Conservation (phyloP, 1,140 invertebrate genomes). For the Drosophila chauvacae region DNA sequence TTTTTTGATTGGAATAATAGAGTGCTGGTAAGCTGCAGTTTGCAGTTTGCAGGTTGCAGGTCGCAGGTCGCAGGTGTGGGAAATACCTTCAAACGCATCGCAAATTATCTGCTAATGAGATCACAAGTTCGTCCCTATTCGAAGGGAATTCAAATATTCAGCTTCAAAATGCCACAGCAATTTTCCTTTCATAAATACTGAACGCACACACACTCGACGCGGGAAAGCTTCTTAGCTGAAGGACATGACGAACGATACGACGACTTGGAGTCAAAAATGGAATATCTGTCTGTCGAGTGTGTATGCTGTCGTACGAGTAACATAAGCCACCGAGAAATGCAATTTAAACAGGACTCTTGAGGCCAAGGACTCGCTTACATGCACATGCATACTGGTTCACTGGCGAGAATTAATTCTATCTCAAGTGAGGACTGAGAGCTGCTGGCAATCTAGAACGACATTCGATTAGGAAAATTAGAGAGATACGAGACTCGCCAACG, state of each 20-base stretch:
- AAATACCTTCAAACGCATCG: slow-evolving; percentile 36
- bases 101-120: slow-evolving; percentile 72
- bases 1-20: slow-evolving; percentile 31
- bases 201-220: slow-evolving; percentile 1
- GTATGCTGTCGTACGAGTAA: slow-evolving; percentile 65
- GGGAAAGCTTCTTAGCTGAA: slow-evolving; percentile 24
- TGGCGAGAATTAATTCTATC: slow-evolving; percentile 25
- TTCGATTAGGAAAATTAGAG: slow-evolving; percentile 11
- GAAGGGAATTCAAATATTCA: slow-evolving; percentile 7
- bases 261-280: slow-evolving; percentile 26
- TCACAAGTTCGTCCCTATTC: slow-evolving; percentile 14
- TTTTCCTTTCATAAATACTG: slow-evolving; percentile 37
- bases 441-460: background rate
- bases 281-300: slow-evolving; percentile 47
- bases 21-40: slow-evolving; percentile 1
- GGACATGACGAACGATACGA: slow-evolving; percentile 23
- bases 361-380: slow-evolving; percentile 13
- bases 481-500: background rate
- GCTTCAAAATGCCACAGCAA: slow-evolving; percentile 25
- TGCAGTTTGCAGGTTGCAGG: slow-evolving; percentile 16
- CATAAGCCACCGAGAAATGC: slow-evolving; percentile 37
- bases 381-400: background rate
- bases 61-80: slow-evolving; percentile 27
- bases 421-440: background rate
- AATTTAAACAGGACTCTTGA: slow-evolving; percentile 35